Conservation (phyloP, 2,113 vertebrate species). For the Gnathonemus longibarbis region DNA sequence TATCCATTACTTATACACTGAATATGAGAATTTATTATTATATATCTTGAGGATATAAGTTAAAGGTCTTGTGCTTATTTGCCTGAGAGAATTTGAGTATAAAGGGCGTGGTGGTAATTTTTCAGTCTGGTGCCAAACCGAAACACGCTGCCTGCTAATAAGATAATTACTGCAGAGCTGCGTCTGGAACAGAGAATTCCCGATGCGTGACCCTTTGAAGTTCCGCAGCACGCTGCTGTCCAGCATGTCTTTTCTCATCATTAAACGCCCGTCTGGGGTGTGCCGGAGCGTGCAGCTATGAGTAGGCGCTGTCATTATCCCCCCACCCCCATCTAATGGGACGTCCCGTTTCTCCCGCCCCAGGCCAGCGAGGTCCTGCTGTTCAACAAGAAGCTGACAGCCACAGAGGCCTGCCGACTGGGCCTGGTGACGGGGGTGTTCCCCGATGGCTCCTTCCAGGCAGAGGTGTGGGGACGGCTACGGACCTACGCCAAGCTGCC, state of each 20-base stretch:
- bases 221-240: not conserved
- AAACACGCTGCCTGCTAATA: not conserved
- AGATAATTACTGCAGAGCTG: not conserved
- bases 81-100: not conserved
- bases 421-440: constrained; percentile 87
- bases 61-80: not conserved
- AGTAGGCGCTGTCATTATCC: not conserved
- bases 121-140: not conserved
- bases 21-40: not conserved
- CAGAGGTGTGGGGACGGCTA: constrained; percentile 76
- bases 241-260: not conserved
- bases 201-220: not conserved
- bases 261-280: not conserved
- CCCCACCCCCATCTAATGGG: not conserved
- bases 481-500: constrained; percentile 72
- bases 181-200: not conserved
- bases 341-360: not conserved
- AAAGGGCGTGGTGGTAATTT: not conserved
- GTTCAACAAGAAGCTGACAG: constrained; percentile 85
- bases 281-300: not conserved
- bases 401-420: constrained; percentile 68
- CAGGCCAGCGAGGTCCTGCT: constrained; percentile 83
- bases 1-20: not conserved
- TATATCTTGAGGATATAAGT: not conserved
- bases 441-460: constrained; percentile 74